These are phyloP conservation scores for Allochrocebus solatus DNA, from an alignment of 2,797 vertebrate genomes.

Conservation along the genomic window DNA sequence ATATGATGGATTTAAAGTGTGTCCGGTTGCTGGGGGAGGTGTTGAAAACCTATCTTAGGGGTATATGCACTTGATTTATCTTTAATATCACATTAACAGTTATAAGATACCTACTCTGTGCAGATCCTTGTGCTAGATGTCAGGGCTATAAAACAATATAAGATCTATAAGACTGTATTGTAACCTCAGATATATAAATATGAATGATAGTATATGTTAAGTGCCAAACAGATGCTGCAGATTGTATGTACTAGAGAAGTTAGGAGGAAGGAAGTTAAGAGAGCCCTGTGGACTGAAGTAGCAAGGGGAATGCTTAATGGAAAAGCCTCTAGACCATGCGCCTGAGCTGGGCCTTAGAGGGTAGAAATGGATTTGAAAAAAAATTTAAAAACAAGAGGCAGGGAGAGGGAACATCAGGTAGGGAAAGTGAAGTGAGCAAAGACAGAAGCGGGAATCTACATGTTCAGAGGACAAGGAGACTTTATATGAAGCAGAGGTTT, in stretches of 20 bases:
- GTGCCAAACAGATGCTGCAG: neutral
- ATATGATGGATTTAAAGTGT: constrained; percentile 26
- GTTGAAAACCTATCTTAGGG: neutral
- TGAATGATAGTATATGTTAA: neutral
- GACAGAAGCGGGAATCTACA: neutral
- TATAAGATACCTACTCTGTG: neutral
- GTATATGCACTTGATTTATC: neutral
- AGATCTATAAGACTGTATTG: neutral
- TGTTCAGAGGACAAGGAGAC: neutral
- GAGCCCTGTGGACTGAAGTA: neutral
- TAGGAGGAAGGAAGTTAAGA: neutral
- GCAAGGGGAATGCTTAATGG: neutral
- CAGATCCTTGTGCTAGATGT: constrained; percentile 14
- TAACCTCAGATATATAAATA: neutral
- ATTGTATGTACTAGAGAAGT: neutral
- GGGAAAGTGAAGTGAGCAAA: neutral
- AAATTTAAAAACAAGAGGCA: neutral
- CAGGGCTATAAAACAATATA: neutral
- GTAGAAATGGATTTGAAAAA: neutral
- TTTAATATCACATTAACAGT: neutral
- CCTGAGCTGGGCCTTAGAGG: neutral
- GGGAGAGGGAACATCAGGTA: neutral
- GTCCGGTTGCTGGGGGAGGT: neutral
- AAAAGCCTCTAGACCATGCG: neutral
- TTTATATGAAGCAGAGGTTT: constrained; percentile 11